phyloP scores from a whole-genome alignment of 2,888 invertebrate genomes.

The Folsomia candida region DNA sequence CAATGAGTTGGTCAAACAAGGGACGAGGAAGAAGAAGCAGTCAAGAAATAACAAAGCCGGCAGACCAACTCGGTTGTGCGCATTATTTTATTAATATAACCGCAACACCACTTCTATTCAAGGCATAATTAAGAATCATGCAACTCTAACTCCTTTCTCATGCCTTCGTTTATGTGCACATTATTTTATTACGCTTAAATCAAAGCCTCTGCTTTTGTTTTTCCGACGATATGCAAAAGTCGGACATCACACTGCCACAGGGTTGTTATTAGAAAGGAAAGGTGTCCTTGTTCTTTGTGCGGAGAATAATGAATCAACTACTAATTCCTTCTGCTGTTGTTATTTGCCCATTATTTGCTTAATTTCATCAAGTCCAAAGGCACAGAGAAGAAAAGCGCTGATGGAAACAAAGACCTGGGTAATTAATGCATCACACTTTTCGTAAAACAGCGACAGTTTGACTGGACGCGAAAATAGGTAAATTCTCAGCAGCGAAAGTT shows the following conservation, averaged over 20 bases:
- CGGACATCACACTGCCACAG: too few species aligned
- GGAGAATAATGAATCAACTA: too few species aligned
- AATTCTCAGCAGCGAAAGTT: neutral
- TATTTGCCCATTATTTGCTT: too few species aligned
- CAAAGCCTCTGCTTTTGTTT: too few species aligned
- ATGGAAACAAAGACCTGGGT: neutral
- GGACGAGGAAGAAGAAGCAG: neutral
- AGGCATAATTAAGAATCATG: slow-evolving; percentile 7
- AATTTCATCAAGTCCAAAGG: too few species aligned
- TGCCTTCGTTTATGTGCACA: neutral
- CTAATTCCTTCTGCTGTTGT: too few species aligned
- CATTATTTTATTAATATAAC: neutral
- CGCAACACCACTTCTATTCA: neutral
- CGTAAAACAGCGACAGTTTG: neutral
- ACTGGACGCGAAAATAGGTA: neutral
- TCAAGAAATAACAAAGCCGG: neutral
- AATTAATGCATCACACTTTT: neutral
- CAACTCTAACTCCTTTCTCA: neutral
- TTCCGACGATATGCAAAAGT: too few species aligned
- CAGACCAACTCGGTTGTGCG: neutral
- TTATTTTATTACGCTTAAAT: neutral
- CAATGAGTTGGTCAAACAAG: neutral
- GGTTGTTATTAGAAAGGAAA: too few species aligned
- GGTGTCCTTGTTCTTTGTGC: too few species aligned
- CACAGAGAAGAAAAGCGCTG: too few species aligned